Evolutionary conservation across 2,113 vertebrate genomes (phyloP), one percentile per base, ranked within the genome.

Genomic region (Tonatia bakeri): DNA sequence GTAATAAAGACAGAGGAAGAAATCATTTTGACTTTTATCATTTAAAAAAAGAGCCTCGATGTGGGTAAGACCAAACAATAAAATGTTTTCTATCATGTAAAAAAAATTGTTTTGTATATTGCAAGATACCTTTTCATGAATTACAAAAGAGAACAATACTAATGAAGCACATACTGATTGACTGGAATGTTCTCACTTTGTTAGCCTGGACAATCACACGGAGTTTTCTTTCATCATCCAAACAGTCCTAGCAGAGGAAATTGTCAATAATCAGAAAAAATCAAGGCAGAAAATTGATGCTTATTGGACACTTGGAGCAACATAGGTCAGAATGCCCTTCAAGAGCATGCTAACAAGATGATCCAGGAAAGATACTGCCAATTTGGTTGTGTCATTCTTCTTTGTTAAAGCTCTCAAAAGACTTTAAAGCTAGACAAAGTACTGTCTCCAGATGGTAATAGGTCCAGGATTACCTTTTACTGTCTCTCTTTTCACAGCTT

Each of bases 211-310:
- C 91, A 96, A 93, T 97, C 94, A 84, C 50, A 61, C 2, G 36
- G 90, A 96, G 88, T 90, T 96, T 91, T 72, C 50, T 91, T 90
- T 95, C 95, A 91, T 97, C 93, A 92, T 94, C 81, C 82, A 82
- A 95, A 91, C 31, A 61, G n/a, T 94, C 38, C 86, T 97, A 80
- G 79, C 88, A 93, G 95, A 97, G 96, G 97, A 97, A 97, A 98
- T 97, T 97, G 96, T 88, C 97, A 91, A 97, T 97, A 98, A 97
- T 97, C 95, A 97, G 95, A 95, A 86, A 96, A 95, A 97, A 97
- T 97, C 92, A 97, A 94, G 90, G 92, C 91, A 95, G 92, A 97
- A 97, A 98, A 98, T 98, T 97, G 28, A 72, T 94, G 79, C 65
- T 96, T 96, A 97, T 56, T 94, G 96, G 79, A 85, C 96, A 95